Evolutionary conservation across 2,113 vertebrate genomes (phyloP), one percentile per base, ranked within the genome.

Genomic region (Chauna torquata): DNA sequence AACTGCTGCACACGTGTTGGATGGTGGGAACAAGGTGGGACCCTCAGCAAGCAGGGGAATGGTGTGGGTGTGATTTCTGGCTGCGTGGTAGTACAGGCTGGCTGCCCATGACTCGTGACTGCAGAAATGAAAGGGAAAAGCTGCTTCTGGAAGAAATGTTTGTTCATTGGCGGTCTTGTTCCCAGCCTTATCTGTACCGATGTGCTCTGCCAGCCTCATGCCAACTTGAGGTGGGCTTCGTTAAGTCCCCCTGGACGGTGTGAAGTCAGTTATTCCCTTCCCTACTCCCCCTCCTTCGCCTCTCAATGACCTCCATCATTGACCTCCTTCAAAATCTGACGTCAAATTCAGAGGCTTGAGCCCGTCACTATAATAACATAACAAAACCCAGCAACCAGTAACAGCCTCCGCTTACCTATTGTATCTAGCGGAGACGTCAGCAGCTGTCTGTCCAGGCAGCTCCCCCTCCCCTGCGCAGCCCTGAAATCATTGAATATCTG

Each of bases 41-140:
- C 5, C 34, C 36, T 76, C 44, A 57, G 54, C 66, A 72, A 22
- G 3, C n/a, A 66, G 20, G 36, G 34, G 16, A 58, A 25, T 3
- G 23, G 20, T 44, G 25, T 24, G 22, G 64, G 44, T 23, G 38
- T 25, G 32, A 25, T 78, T 72, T 54, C n/a, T 42, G 70, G 55
- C 54, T 42, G 24, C 3, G 2, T 11, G 44, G 66, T 11, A 38
- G 8, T 19, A 11, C 1, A 6, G 59, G 17, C 54, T 58, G 62
- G 18, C 44, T 57, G 54, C 18, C 30, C 0, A 0, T 2, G 12
- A 34, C 30, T 11, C 0, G 0, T 2, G 12, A 34, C 30, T 11
- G 18, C n/a, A 49, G 49, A 34, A 85, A 65, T 11, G 4, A 80
- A 82, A 47, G 12, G 9, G 42, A 52, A 79, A 70, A 76, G 27